These are phyloP conservation scores for Dromius quadrimaculatus DNA, from an alignment of 2,888 invertebrate species.

Conservation along the genomic window DNA sequence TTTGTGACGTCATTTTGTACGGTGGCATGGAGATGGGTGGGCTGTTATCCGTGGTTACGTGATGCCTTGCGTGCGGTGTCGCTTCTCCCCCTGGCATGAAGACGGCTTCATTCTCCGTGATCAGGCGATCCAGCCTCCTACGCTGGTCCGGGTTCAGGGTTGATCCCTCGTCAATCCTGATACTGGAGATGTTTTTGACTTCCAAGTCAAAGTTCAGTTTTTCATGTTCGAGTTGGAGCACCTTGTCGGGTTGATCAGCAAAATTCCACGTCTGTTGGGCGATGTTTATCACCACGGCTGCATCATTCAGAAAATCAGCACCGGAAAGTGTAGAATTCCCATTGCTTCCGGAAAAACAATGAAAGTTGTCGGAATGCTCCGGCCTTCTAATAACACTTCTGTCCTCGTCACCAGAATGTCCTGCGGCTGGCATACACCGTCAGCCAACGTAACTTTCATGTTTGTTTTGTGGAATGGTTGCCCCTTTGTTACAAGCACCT, in stretches of 20 bases:
- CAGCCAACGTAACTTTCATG: no score
- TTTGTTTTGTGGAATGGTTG: background rate
- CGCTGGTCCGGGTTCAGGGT: background rate
- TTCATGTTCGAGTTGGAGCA: background rate
- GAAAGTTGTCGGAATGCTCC: background rate
- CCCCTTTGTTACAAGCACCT: background rate
- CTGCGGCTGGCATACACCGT: no score
- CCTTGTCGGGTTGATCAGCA: background rate
- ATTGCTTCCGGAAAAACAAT: background rate
- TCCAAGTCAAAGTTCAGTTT: no score
- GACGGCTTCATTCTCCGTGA: background rate
- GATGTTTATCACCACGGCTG: background rate
- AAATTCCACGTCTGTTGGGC: background rate
- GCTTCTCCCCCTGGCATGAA: conserved; percentile 12
- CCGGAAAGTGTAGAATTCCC: background rate
- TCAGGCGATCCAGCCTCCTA: background rate
- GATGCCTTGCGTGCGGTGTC: conserved; percentile 53
- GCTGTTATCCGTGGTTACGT: conserved; percentile 57
- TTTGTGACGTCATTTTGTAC: conserved; percentile 57
- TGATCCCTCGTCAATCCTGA: background rate
- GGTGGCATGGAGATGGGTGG: conserved; percentile 59
- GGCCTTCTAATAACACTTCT: background rate
- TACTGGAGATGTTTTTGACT: background rate
- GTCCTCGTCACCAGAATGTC: background rate
- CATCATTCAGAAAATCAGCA: background rate